phyloP scores from a whole-genome alignment of 2,113 vertebrate genomes.

The Probosciger aterrimus region DNA sequence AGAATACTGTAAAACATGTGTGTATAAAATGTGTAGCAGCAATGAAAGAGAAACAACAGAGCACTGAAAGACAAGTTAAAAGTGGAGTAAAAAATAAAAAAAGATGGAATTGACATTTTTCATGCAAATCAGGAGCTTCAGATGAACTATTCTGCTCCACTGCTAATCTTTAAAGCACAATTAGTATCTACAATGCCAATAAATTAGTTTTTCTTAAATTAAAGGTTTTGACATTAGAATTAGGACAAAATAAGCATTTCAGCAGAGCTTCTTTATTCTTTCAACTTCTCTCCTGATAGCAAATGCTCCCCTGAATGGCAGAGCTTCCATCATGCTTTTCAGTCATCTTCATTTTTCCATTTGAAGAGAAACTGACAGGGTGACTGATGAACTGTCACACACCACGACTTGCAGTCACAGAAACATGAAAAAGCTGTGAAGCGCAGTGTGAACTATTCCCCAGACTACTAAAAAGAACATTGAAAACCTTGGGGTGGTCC shows the following conservation, averaged over 20 bases:
- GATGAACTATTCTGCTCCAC: neutral
- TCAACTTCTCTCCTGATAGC: neutral
- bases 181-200: neutral
- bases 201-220: neutral
- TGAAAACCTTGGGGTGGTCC: neutral
- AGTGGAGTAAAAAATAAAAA: neutral
- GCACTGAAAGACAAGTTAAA: neutral
- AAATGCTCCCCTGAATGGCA: neutral
- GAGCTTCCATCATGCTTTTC: neutral
- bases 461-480: neutral
- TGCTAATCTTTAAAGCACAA: neutral
- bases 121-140: neutral
- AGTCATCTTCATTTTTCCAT: neutral
- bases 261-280: neutral
- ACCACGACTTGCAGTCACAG: neutral
- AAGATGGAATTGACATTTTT: neutral
- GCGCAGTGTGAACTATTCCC: neutral
- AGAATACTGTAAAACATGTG: neutral
- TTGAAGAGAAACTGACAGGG: neutral
- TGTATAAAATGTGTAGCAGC: neutral
- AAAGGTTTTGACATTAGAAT: neutral
- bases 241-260: neutral
- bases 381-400: neutral
- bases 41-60: neutral
- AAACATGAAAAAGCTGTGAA: conserved; percentile 20